Evolutionary conservation across 2,888 invertebrate genomes (phyloP), one percentile per base, ranked within the genome.

Genomic region (Euproctis similis): DNA sequence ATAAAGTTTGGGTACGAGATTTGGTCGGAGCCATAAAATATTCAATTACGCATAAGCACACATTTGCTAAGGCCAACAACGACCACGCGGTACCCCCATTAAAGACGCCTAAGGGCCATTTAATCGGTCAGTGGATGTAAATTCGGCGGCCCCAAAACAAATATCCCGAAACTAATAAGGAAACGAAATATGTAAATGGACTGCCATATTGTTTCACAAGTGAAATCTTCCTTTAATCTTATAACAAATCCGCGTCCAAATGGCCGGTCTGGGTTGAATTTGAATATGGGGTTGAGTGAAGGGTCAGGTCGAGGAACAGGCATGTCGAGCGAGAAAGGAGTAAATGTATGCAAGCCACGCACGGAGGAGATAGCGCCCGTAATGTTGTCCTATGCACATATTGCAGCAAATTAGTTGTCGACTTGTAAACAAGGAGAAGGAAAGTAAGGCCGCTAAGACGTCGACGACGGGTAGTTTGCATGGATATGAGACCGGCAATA

Each of bases 191-290:
- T 82, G 84, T 84, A 84, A 84, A 84, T 84, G 74, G 76, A 70
- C 68, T 78, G 75, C 80, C 81, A 85, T 85, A 84, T 84, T 82
- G 85, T 84, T 84, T 77, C 80, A 76, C 80, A 82, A 85, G 84
- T 84, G 80, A 85, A 85, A 85, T 85, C 85, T 85, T 85, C 84
- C 84, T 82, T 84, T 85, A 85, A 85, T 86, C 85, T 85, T 86
- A 84, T 84, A 85, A 84, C 84, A 84, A 85, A 85, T 85, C 85
- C 80, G 81, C 76, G 84, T 82, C 76, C 81, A 84, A 85, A 85
- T 85, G 84, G 80, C 74, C 85, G 80, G 77, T 64, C 70, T 68
- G 73, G 70, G 66, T 54, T 51, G 61, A 75, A 82, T 82, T 84
- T 82, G 80, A 82, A 82, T 81, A 82, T 68, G 73, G 84, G 81